These are phyloP conservation scores for Mesopsocus fuscifrons DNA, from an alignment of 2,888 invertebrate species.

Conservation along the genomic window DNA sequence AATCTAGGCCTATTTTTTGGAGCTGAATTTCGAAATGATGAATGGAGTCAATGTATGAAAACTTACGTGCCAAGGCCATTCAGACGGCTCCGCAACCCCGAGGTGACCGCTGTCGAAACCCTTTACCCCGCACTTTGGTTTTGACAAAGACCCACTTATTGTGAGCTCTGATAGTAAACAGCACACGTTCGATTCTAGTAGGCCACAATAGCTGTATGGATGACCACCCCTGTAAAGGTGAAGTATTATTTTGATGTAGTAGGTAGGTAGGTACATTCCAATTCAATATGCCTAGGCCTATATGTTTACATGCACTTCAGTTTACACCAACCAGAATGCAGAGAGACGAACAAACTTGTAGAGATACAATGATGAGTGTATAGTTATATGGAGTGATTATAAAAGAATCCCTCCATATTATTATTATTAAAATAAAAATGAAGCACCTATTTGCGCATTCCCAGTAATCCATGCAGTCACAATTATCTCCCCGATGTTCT, in stretches of 20 bases:
- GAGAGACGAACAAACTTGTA: no score
- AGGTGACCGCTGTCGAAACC: slow-evolving; percentile 19
- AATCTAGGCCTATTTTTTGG: slow-evolving; percentile 7
- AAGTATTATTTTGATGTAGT: no score
- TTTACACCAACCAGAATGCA: no score
- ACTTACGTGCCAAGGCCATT: slow-evolving; percentile 28
- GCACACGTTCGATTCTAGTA: slow-evolving; percentile 23
- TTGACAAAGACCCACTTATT: not conserved
- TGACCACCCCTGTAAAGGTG: slow-evolving; percentile 21
- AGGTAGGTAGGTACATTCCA: no score
- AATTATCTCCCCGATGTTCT: slow-evolving; percentile 16
- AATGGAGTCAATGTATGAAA: not conserved
- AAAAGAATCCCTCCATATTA: no score
- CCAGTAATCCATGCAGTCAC: slow-evolving; percentile 26
- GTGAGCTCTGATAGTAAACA: slow-evolving; percentile 21
- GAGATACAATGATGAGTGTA: no score
- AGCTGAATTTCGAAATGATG: not conserved
- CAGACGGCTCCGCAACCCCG: slow-evolving; percentile 23
- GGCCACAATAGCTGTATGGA: slow-evolving; percentile 24
- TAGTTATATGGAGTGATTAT: no score
- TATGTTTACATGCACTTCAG: no score
- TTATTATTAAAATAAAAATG: no score
- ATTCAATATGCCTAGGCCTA: no score
- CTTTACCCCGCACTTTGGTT: slow-evolving; percentile 18
- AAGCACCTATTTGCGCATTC: slow-evolving; percentile 22